A percentile compares a stretch with the other conserved stretches of the same genome.
Evolutionary conservation across 2,888 invertebrate species (phyloP).

Genomic region (Patella caerulea): DNA sequence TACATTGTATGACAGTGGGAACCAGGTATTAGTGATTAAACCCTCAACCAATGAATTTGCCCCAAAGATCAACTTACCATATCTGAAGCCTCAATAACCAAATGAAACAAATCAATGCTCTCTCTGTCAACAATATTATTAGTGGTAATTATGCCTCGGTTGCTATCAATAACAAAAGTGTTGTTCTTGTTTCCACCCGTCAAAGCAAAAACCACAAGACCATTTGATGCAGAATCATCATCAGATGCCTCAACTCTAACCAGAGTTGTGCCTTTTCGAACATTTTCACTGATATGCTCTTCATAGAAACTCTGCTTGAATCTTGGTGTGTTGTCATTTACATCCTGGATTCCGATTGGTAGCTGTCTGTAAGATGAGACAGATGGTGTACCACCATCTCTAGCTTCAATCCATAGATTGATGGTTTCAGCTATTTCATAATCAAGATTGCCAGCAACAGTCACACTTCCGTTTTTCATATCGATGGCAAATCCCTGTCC

Average conservation of each 20-base stretch:
- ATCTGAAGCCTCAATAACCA: slow-evolving; percentile 88
- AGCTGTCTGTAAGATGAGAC: slow-evolving; percentile 70
- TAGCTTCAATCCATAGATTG: slow-evolving; percentile 61
- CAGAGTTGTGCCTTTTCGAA: slow-evolving; percentile 36
- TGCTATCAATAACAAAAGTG: slow-evolving; percentile 90
- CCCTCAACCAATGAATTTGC: background rate
- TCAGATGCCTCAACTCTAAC: slow-evolving; percentile 91
- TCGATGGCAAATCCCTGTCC: slow-evolving; percentile 76
- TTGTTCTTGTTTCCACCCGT: slow-evolving; percentile 86
- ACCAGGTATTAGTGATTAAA: background rate
- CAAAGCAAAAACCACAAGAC: slow-evolving; percentile 74
- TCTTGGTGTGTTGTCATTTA: slow-evolving; percentile 91
- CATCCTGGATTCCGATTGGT: slow-evolving; percentile 90
- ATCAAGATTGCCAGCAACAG: slow-evolving; percentile 50
- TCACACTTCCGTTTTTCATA: slow-evolving; percentile 45
- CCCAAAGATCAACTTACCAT: slow-evolving; percentile 71
- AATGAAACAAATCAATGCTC: slow-evolving; percentile 88
- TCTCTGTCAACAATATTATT: slow-evolving; percentile 83
- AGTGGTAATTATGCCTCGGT: slow-evolving; percentile 85
- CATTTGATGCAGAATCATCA: slow-evolving; percentile 69
- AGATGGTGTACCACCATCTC: slow-evolving; percentile 73
- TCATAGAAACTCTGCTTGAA: slow-evolving; percentile 85
- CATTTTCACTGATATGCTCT: slow-evolving; percentile 82
- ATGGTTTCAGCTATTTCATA: slow-evolving; percentile 55
- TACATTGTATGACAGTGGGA: too few species aligned